Percentiles rank a stretch among this genome's conserved stretches.
phyloP scores from a whole-genome alignment of 2,797 vertebrate genomes.

The Paramormyrops hopkinsi region DNA sequence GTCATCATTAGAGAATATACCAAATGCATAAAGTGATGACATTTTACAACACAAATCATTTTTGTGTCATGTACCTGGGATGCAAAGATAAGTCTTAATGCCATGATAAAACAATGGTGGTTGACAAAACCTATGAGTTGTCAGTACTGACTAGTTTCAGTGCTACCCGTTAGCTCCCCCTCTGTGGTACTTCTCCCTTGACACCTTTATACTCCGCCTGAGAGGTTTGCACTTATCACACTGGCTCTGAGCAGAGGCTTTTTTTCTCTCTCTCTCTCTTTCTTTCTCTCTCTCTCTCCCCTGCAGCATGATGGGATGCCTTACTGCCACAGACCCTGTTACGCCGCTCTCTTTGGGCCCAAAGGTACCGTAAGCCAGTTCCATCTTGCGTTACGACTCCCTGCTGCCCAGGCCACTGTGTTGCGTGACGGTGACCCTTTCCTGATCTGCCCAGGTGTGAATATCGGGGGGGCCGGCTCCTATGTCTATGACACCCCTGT shows the following conservation, averaged over 20 bases:
- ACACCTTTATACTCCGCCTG: not conserved
- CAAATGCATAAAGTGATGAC: not conserved
- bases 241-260: not conserved
- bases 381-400: not conserved
- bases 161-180: not conserved
- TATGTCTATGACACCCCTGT: conserved; percentile 83
- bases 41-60: not conserved
- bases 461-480: conserved; percentile 87
- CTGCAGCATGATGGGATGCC: conserved; percentile 84
- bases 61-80: not conserved
- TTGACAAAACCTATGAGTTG: not conserved
- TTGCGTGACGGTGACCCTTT: not conserved
- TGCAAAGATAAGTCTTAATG: not conserved
- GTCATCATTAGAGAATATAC: not conserved
- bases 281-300: not conserved
- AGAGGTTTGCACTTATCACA: not conserved
- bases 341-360: conserved; percentile 71
- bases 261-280: not conserved
- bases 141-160: not conserved
- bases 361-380: conserved; percentile 54
- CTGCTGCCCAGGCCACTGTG: not conserved
- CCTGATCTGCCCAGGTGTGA: conserved; percentile 69
- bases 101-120: not conserved
- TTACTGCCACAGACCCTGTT: conserved; percentile 76
- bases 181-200: not conserved